Percentiles rank a stretch among this genome's conserved stretches.
Evolutionary conservation across 2,888 invertebrate species (phyloP).

Genomic region (Pteria penguin): DNA sequence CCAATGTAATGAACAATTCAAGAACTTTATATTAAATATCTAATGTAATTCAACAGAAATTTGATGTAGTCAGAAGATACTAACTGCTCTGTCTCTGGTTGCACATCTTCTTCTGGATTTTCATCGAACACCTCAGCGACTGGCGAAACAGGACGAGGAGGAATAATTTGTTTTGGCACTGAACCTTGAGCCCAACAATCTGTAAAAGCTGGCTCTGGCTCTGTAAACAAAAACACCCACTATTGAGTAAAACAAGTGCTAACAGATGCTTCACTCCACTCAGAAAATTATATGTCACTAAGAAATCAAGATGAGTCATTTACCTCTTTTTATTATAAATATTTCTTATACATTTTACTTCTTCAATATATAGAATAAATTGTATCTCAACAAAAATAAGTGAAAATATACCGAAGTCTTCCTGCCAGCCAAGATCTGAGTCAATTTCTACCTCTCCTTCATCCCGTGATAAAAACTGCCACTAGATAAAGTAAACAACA

Average conservation of each 20-base stretch:
- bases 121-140: conserved; percentile 58
- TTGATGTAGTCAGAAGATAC: no score
- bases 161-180: conserved; percentile 71
- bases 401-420: conserved; percentile 78
- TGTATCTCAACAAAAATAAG: no score
- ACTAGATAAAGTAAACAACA: conserved; percentile 65
- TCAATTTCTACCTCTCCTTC: conserved; percentile 72
- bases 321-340: no score
- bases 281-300: no score
- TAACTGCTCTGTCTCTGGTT: conserved; percentile 43
- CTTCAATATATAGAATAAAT: no score
- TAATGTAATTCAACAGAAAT: no score
- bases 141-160: conserved; percentile 47
- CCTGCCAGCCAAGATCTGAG: conserved; percentile 72
- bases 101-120: conserved; percentile 54
- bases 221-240: conserved; percentile 52
- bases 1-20: no score
- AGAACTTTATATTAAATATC: no score
- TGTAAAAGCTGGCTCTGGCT: conserved; percentile 77
- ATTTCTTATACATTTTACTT: no score
- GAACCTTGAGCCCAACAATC: conserved; percentile 80
- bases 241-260: background rate
- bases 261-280: no score
- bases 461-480: conserved; percentile 78
- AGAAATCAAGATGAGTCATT: background rate